Evolutionary conservation across 1,140 invertebrate species (phyloP), one percentile per base, ranked within the genome.

Genomic region (Sycobia sp.): DNA sequence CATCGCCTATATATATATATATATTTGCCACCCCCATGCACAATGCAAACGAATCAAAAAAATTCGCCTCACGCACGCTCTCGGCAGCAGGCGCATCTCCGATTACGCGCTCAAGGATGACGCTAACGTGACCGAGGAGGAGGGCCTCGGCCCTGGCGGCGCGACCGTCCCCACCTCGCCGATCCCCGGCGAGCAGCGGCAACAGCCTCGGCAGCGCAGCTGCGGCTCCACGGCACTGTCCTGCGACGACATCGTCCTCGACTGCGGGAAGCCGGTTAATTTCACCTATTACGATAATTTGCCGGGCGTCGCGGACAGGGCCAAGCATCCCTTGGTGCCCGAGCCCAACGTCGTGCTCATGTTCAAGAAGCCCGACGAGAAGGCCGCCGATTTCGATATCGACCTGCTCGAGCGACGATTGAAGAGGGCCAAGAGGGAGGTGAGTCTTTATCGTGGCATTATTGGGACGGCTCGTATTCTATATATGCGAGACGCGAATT

Each of bases 281-380:
- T 91, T 90, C 73, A 94, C 93, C 11, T 91, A 91, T 74, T 94
- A 94, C 80, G 93, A 94, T 74, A 92, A 92, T 79, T 81, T 95
- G 47, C 86, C 91, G 44, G 92, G 92, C 25, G 88, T 95, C 43
- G 86, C 89, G 13, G 88, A 92, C 70, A 81, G 92, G 61, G 87
- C 86, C 65, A 86, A 84, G 65, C 89, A 89, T 76, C 85, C 86
- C 1, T 76, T 86, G 60, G 85, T 88, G 34, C 88, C 88, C 36
- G 89, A 90, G 72, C 87, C 88, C 25, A 82, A 84, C 80, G 89
- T 92, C 3, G 89, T 90, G 18, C 83, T 91, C 41, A 90, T 92
- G 78, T 93, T 93, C 73, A 88, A 87, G 68, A 92, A 90, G 75
- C 89, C 87, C 69, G 85, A 86, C 47, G 83, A 83, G 39, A 86